phyloP scores from a whole-genome alignment of 2,888 invertebrate genomes.

The Drosophila mettleri region DNA sequence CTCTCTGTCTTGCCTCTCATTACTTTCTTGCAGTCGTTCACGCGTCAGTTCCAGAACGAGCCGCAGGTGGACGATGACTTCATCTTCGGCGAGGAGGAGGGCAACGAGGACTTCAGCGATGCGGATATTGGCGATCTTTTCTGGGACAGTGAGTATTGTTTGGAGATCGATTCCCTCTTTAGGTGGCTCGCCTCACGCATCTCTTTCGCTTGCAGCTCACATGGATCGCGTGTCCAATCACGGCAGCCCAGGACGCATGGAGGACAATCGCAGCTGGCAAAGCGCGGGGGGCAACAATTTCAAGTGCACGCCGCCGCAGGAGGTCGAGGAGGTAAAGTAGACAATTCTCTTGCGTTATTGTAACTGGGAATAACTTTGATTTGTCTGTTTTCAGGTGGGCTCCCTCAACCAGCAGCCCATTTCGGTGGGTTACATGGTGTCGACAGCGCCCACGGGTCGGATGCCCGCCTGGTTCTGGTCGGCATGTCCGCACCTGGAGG shows the following conservation, averaged over 20 bases:
- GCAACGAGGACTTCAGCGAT: constrained; percentile 83
- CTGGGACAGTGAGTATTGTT: constrained; percentile 86
- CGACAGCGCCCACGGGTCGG: constrained; percentile 96
- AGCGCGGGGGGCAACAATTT: constrained; percentile 86
- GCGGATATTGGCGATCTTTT: constrained; percentile 89
- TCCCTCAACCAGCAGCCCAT: constrained; percentile 98
- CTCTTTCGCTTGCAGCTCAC: constrained; percentile 84
- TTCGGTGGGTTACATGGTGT: constrained; percentile 98
- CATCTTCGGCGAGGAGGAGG: constrained; percentile 87
- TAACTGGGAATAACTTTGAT: background rate
- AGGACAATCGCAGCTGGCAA: constrained; percentile 85
- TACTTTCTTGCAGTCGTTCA: constrained; percentile 71
- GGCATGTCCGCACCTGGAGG: constrained; percentile 96
- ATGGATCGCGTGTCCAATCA: constrained; percentile 86
- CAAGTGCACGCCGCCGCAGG: constrained; percentile 83
- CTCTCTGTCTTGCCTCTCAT: too few species aligned
- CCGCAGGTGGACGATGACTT: constrained; percentile 87
- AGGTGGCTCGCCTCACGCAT: constrained; percentile 5
- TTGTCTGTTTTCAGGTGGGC: constrained; percentile 87
- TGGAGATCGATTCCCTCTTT: background rate
- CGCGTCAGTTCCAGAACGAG: constrained; percentile 83
- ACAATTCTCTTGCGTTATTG: background rate
- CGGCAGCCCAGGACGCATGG: constrained; percentile 86
- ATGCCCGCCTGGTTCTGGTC: constrained; percentile 99
- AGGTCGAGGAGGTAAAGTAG: constrained; percentile 83